Base-by-base conservation (phyloP, 2,113 vertebrate genomes). In the Thunnus maccoyii region DNA sequence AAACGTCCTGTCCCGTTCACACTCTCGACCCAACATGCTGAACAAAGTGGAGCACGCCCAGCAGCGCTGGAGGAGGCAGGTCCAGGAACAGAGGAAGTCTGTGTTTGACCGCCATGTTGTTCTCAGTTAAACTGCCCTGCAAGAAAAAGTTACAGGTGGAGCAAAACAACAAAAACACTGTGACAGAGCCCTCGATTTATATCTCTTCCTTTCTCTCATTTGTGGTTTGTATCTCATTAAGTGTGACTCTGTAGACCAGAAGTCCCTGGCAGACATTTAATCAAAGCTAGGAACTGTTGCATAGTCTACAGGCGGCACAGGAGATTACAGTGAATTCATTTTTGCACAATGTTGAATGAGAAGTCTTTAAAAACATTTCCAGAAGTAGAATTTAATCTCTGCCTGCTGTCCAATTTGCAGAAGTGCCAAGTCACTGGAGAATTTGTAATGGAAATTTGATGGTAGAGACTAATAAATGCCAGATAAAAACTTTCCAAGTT, bases 31-130 rank as follows among this genome's bases (percentile, higher is more conserved):
- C 88, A 99, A 99, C 3, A 96, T 99, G 69, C 92, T 99, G 55
- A 99, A 99, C 95, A 99, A 99, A 82, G 98, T 99, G 82, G 98
- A 99, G 22, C 97, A 98, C 1, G 98, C 98, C 1, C 98, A 99
- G 92, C 98, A 99, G 94, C 98, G 98, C 68, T 99, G 98, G 98
- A 97, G 97, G 82, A 94, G 97, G 63, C 98, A 99, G 91, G 98
- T 99, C 75, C 98, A 99, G 90, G 97, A 99, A 77, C 98, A 99
- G 93, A 96, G 98, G 90, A 99, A 99, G 54, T 99, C 98, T 0
- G 98, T 99, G 83, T 99, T 99, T 8, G 98, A 99, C 91, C 97
- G 97, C 9, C 98, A 99, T 3, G 97, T 99, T 61, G 98, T 99
- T 77, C 97, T 99, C 72, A 99, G 98, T 95, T 99, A 97, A 96